Conservation (phyloP, 2,797 vertebrate genomes). For the Aldrovandia affinis region DNA sequence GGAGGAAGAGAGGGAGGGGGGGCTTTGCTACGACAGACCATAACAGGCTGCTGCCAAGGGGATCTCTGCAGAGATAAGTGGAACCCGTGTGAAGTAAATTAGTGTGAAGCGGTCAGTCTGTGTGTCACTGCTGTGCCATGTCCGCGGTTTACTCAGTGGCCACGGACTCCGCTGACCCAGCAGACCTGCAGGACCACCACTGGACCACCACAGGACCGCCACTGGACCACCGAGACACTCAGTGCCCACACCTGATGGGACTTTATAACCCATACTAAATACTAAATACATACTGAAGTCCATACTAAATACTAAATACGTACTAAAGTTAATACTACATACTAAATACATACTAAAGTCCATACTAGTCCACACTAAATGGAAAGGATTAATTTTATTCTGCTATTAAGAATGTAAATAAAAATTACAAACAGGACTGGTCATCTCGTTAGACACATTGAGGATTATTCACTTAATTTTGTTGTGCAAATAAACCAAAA, state of each 20-base stretch:
- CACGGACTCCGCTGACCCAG: conserved; percentile 23
- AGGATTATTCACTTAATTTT: no score
- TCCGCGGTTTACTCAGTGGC: conserved; percentile 71
- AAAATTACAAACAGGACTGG: no score
- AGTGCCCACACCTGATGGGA: neutral
- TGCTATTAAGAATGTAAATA: no score
- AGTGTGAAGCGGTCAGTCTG: conserved; percentile 82
- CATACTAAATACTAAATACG: no score
- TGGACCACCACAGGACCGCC: neutral
- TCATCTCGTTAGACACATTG: no score
- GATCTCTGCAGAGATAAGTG: conserved; percentile 80
- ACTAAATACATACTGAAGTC: no score
- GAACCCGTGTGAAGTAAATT: conserved; percentile 84
- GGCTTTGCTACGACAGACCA: conserved; percentile 75
- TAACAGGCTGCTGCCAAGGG: conserved; percentile 78
- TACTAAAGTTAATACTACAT: no score
- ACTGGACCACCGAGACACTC: neutral
- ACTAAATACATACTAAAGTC: no score
- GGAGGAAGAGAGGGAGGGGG: neutral
- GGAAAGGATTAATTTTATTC: no score
- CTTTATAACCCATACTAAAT: neutral
- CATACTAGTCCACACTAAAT: no score
- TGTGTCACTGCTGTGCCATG: conserved; percentile 75
- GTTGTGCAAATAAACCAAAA: no score
- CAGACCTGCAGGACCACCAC: neutral